phyloP scores from a whole-genome alignment of 1,140 invertebrate species.

The Aphidius gifuensis region DNA sequence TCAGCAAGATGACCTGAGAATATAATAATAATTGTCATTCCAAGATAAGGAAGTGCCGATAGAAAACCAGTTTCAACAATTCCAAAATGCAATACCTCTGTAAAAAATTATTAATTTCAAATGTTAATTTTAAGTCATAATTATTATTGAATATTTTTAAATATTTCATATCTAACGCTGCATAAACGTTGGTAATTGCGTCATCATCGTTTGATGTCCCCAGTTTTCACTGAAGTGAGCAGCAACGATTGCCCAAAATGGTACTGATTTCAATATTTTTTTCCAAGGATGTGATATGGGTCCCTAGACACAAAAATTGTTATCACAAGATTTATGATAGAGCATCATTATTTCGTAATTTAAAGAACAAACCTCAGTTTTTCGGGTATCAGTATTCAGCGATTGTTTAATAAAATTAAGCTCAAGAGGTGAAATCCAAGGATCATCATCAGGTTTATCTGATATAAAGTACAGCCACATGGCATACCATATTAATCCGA shows the following conservation, averaged over 20 bases:
- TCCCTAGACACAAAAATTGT: slow-evolving; percentile 19
- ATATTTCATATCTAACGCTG: slow-evolving; percentile 58
- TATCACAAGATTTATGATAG: background rate
- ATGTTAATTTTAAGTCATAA: background rate
- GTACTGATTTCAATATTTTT: slow-evolving; percentile 73
- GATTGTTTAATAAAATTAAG: slow-evolving; percentile 69
- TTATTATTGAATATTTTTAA: slow-evolving; percentile 15
- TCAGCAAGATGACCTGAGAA: slow-evolving; percentile 79
- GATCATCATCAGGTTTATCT: slow-evolving; percentile 75
- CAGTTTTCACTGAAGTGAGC: slow-evolving; percentile 94
- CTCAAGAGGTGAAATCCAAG: slow-evolving; percentile 70
- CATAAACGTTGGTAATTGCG: slow-evolving; percentile 87
- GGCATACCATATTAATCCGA: slow-evolving; percentile 70
- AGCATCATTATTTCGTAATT: slow-evolving; percentile 13
- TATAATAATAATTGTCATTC: slow-evolving; percentile 78
- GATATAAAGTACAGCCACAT: slow-evolving; percentile 70
- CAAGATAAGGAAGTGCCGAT: slow-evolving; percentile 80
- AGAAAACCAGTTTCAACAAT: slow-evolving; percentile 75
- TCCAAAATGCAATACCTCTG: slow-evolving; percentile 70
- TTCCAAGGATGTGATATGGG: slow-evolving; percentile 73
- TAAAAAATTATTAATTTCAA: slow-evolving; percentile 21
- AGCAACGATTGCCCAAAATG: slow-evolving; percentile 86
- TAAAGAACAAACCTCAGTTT: slow-evolving; percentile 11
- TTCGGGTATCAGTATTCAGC: slow-evolving; percentile 31
- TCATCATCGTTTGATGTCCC: slow-evolving; percentile 93